Percentiles rank a stretch among this genome's conserved stretches.
phyloP scores from a whole-genome alignment of 2,888 invertebrate species.

The Oscheius sp. region DNA sequence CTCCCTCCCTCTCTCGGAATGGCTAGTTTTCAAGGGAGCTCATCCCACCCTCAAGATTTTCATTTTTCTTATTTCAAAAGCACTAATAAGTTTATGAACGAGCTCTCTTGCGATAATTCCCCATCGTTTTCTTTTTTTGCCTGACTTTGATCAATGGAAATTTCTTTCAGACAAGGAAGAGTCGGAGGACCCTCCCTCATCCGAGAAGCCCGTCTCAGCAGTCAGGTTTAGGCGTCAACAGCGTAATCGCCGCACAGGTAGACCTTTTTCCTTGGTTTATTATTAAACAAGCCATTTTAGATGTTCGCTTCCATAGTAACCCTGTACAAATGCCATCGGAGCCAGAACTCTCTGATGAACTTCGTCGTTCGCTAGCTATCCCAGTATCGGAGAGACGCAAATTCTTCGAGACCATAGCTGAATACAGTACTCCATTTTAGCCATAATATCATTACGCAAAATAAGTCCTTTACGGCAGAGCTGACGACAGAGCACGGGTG shows the following conservation, averaged over 20 bases:
- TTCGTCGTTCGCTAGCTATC: conserved; percentile 53
- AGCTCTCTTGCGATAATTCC: neutral
- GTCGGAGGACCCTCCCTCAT: conserved; percentile 25
- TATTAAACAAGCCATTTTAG: conserved; percentile 32
- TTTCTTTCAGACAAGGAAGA: conserved; percentile 32
- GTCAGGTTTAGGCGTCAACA: conserved; percentile 32
- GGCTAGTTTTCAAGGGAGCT: neutral
- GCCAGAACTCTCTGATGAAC: conserved; percentile 48
- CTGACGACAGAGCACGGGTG: conserved; percentile 28
- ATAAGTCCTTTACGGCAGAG: no score
- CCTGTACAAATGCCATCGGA: conserved; percentile 50
- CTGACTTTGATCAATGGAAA: neutral
- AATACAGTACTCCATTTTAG: conserved; percentile 63
- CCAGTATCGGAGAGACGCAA: conserved; percentile 66
- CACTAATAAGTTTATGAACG: no score
- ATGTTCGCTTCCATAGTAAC: conserved; percentile 66
- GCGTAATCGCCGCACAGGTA: conserved; percentile 25
- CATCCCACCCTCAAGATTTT: neutral
- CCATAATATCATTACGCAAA: conserved; percentile 22
- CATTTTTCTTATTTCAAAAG: no score
- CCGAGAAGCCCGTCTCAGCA: conserved; percentile 32
- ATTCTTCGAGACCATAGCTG: conserved; percentile 68
- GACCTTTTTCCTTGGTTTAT: neutral
- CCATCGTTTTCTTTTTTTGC: neutral
- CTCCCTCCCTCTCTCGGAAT: neutral